Base-by-base conservation (phyloP, 2,888 invertebrate species). In the Amphipoea oculea region DNA sequence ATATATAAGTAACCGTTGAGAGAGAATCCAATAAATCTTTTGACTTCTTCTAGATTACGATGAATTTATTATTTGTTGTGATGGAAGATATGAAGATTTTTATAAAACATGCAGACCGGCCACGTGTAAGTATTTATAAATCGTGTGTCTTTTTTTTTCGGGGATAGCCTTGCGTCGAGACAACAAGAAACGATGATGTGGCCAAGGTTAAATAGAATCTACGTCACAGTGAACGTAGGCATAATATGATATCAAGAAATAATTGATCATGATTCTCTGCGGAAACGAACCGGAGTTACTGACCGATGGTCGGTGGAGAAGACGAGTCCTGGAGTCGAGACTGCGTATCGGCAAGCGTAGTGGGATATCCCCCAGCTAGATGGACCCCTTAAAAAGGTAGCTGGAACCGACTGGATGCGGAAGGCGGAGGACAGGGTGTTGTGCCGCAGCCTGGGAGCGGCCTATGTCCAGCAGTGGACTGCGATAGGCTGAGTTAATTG, bases 31-130 rank as follows among this genome's bases (percentile, higher is more conserved):
- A 74, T 86, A 82, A 84, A 84, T 86, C 65, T 66, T 70, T 77
- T 83, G 65, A 65, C 65, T 68, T 29, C 36, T 68, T 40, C 48
- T 74, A 65, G 40, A 83, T 83, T 74, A 48, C 60, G 63, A 74
- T 62, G 23, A 82, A 77, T 84, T 84, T 84, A 86, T 83, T 77
- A 66, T 69, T 83, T 86, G 71, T 86, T 84, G 36, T 86, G 77
- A 72, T 66, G 23, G 11, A 66, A 69, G 17, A 72, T 45, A 60
- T 36, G 51, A 29, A 70, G 71, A n/a, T 66, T 68, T 69, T 63
- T 65, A 54, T 62, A 20, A 51, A 6, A 4, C n/a, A 42, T 60
- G 48, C 40, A 57, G 4, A 40, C 45, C 60, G 14, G 11, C 12
- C 48, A 20, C 60, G 29, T 57, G 45, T 68, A 48, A 0, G 0